A percentile compares a stretch with the other conserved stretches of the same genome.
These are phyloP conservation scores for Fopius arisanus DNA, from an alignment of 1,140 invertebrate species.

Conservation along the genomic window DNA sequence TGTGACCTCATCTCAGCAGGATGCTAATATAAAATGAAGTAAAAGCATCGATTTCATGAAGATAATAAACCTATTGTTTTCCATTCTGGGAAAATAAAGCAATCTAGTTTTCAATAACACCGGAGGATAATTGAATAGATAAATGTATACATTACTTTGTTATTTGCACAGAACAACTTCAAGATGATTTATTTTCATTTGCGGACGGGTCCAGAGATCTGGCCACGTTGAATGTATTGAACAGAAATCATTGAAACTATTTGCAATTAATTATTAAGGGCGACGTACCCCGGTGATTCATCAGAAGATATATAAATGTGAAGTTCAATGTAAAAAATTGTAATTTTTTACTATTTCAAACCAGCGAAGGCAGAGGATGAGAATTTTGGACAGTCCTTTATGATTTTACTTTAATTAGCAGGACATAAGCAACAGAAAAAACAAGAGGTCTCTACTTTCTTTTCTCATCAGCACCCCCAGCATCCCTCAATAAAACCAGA, in stretches of 20 bases:
- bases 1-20: slow-evolving; percentile 44
- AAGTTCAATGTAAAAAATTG: background rate
- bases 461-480: background rate
- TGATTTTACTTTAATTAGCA: too few relatives aligned
- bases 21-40: slow-evolving; percentile 38
- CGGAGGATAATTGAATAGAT: background rate
- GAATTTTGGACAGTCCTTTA: background rate
- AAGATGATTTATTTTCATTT: background rate
- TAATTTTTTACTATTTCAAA: background rate
- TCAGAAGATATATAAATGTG: background rate
- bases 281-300: background rate
- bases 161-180: background rate
- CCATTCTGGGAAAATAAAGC: background rate
- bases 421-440: too few relatives aligned
- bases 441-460: too few relatives aligned
- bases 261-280: background rate
- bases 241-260: background rate
- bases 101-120: background rate
- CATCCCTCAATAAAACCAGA: background rate
- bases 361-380: too few relatives aligned
- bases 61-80: background rate
- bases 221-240: background rate
- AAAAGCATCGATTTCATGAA: slow-evolving; percentile 20
- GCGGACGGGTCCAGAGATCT: background rate
- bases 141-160: background rate